Evolutionary conservation across 1,140 invertebrate species (phyloP).

Genomic region (Leptinotarsa undecemlineata): DNA sequence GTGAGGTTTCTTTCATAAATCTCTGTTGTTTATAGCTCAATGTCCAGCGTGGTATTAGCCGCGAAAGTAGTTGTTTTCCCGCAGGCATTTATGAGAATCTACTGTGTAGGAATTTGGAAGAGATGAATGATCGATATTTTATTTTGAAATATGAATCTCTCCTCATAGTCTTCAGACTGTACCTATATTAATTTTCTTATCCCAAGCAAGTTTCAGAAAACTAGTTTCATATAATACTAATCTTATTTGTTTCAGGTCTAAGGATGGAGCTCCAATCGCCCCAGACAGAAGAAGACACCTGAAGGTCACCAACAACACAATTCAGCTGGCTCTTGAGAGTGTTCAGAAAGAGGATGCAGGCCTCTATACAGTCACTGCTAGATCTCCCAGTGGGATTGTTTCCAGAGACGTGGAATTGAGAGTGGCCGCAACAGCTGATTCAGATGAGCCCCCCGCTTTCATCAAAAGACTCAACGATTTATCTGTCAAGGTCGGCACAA

Average conservation of each 20-base stretch:
- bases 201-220: neutral
- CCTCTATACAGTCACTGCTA: constrained; percentile 62
- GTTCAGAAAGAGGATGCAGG: constrained; percentile 60
- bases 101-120: too few relatives aligned
- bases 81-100: too few relatives aligned
- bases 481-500: constrained; percentile 82
- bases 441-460: constrained; percentile 76
- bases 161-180: too few relatives aligned
- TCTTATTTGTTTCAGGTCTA: constrained; percentile 45
- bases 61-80: too few relatives aligned
- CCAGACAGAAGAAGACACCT: constrained; percentile 45
- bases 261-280: constrained; percentile 49
- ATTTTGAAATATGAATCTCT: too few relatives aligned
- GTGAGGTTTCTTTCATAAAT: too few relatives aligned
- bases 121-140: too few relatives aligned
- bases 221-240: too few relatives aligned
- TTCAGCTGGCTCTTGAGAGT: constrained; percentile 60
- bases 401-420: constrained; percentile 52
- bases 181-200: too few relatives aligned
- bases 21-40: too few relatives aligned
- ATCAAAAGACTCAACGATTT: constrained; percentile 76
- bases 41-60: too few relatives aligned
- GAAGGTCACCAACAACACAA: constrained; percentile 54
- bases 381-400: constrained; percentile 57
- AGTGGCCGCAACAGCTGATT: constrained; percentile 55